Conservation (phyloP, 2,113 vertebrate genomes). For the Hippocampus zosterae region DNA sequence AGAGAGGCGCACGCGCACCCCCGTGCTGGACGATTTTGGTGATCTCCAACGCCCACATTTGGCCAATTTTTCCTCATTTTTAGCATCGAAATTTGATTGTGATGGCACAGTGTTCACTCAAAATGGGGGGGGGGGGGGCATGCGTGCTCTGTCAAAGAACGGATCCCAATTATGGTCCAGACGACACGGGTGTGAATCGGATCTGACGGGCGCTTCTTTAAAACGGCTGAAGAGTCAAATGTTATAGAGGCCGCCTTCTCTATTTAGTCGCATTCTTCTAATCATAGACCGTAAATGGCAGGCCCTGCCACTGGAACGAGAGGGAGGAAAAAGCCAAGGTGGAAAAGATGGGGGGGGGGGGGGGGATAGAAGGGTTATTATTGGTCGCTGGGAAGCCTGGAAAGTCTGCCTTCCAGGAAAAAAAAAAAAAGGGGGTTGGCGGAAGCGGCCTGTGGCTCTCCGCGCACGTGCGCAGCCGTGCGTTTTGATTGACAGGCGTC, state of each 20-base stretch:
- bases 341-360: constrained; percentile 16
- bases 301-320: constrained; percentile 38
- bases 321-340: constrained; percentile 11
- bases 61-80: too few relatives aligned
- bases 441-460: background rate
- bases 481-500: constrained; percentile 50
- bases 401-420: constrained; percentile 26
- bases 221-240: too few relatives aligned
- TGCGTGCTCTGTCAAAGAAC: too few relatives aligned
- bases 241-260: background rate
- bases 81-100: too few relatives aligned
- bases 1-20: constrained; percentile 1
- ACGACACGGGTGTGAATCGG: too few relatives aligned
- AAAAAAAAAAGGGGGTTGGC: background rate
- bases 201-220: too few relatives aligned
- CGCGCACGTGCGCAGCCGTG: background rate
- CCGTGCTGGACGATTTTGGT: constrained; percentile 25
- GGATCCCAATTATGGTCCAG: too few relatives aligned
- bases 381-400: constrained; percentile 5
- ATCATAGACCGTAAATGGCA: constrained; percentile 46
- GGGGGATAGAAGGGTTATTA: constrained; percentile 25
- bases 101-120: too few relatives aligned
- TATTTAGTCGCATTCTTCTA: constrained; percentile 58
- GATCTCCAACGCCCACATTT: too few relatives aligned
- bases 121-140: too few relatives aligned